Percentiles rank a stretch among this genome's conserved stretches.
These are phyloP conservation scores for Folsomia candida DNA, from an alignment of 2,888 invertebrate genomes.

Conservation along the genomic window DNA sequence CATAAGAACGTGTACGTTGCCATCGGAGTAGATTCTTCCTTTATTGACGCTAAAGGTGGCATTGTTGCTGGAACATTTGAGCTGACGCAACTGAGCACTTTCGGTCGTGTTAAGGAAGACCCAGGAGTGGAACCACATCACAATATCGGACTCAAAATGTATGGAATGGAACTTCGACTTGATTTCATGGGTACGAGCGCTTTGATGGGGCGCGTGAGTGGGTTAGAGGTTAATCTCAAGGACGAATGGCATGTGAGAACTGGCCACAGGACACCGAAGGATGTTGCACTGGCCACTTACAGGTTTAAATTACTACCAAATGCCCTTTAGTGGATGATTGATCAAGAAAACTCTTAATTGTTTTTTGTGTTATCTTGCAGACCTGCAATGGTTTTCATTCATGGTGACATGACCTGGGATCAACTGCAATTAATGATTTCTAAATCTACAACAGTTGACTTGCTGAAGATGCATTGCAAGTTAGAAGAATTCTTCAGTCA, in stretches of 20 bases:
- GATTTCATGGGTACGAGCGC: constrained; percentile 99
- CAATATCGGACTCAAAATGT: constrained; percentile 74
- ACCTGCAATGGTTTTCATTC: constrained; percentile 85
- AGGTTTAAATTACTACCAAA: no score
- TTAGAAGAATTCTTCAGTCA: constrained; percentile 96
- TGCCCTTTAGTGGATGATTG: no score
- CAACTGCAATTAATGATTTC: constrained; percentile 95
- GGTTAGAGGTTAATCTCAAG: constrained; percentile 72
- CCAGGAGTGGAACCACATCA: constrained; percentile 86
- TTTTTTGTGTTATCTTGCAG: constrained; percentile 54
- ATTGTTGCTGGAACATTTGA: constrained; percentile 96
- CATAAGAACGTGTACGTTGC: constrained; percentile 90
- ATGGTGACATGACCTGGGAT: constrained; percentile 91
- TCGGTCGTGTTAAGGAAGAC: constrained; percentile 85
- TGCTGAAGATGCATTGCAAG: constrained; percentile 94
- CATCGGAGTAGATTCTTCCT: constrained; percentile 81
- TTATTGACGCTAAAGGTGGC: constrained; percentile 92
- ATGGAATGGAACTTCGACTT: constrained; percentile 82
- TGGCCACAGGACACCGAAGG: constrained; percentile 54
- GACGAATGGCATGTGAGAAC: constrained; percentile 82
- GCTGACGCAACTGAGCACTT: constrained; percentile 82
- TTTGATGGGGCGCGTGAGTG: constrained; percentile 83
- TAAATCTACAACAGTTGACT: constrained; percentile 92
- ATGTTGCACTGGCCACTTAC: constrained; percentile 64
- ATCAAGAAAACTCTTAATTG: not conserved